phyloP scores from a whole-genome alignment of 2,888 invertebrate species.

The Caenorhabditis sulstoni region DNA sequence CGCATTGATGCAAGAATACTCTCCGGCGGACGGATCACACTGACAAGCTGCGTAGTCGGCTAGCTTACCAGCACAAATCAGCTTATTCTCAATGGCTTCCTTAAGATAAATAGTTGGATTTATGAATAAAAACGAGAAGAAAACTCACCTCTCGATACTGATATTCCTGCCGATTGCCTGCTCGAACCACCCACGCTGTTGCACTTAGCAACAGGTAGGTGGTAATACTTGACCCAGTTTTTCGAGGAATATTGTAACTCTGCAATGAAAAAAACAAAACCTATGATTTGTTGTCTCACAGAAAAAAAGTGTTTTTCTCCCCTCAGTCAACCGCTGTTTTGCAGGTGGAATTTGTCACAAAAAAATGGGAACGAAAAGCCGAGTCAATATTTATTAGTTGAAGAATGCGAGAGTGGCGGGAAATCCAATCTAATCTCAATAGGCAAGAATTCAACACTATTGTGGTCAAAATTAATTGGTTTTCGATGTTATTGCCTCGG shows the following conservation, averaged over 20 bases:
- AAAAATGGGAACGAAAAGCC: not conserved
- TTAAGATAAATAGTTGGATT: too few relatives aligned
- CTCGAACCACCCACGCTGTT: constrained; percentile 62
- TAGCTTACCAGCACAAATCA: constrained; percentile 73
- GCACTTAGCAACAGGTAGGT: constrained; percentile 62
- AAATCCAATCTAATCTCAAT: constrained; percentile 43
- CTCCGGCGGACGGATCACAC: constrained; percentile 68
- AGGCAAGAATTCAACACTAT: not conserved
- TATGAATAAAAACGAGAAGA: not conserved
- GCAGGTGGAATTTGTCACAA: not conserved
- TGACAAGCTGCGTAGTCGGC: constrained; percentile 78
- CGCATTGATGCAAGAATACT: constrained; percentile 78
- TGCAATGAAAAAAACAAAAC: constrained; percentile 23
- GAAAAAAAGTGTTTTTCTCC: not conserved
- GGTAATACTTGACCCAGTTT: constrained; percentile 41
- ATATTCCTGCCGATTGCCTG: constrained; percentile 53
- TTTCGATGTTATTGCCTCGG: too few relatives aligned
- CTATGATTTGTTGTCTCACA: not conserved
- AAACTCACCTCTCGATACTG: constrained; percentile 54
- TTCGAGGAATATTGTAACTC: constrained; percentile 63
- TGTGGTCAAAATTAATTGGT: constrained; percentile 16
- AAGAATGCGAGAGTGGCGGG: constrained; percentile 19
- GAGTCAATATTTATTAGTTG: constrained; percentile 43
- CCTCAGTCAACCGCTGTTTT: too few relatives aligned
- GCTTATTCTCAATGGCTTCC: constrained; percentile 55